These are phyloP conservation scores for Alces alces DNA, from an alignment of 2,113 vertebrate genomes.

Conservation along the genomic window DNA sequence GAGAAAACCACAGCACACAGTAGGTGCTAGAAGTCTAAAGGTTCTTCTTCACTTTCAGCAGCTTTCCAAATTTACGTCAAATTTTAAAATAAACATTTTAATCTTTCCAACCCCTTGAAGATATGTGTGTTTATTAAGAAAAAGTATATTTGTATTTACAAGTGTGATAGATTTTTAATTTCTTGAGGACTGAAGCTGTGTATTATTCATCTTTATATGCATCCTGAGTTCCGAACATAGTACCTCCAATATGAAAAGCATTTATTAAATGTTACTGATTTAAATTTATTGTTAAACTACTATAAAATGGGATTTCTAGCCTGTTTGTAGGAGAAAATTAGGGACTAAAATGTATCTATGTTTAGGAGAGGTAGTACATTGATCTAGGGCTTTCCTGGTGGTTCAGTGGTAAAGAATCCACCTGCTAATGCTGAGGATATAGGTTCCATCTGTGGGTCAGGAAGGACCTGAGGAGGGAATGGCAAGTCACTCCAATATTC, in stretches of 20 bases:
- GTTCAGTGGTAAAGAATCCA: neutral
- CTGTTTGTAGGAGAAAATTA: neutral
- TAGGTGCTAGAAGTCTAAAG: neutral
- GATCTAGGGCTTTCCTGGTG: neutral
- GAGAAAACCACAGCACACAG: neutral
- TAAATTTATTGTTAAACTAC: constrained; percentile 8
- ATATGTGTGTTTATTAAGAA: neutral
- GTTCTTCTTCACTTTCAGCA: neutral
- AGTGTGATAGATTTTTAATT: constrained; percentile 13
- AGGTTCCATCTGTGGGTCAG: neutral
- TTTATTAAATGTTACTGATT: neutral
- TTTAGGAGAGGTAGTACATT: neutral
- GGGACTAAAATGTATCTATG: neutral
- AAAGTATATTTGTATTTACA: neutral
- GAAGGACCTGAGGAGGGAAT: neutral
- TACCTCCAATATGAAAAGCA: neutral
- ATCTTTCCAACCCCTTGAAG: neutral
- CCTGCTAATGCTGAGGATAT: neutral
- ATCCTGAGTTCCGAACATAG: neutral
- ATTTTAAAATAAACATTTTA: constrained; percentile 33
- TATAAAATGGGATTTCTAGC: neutral
- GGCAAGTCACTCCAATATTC: neutral
- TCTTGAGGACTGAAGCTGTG: neutral
- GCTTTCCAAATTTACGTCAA: neutral
- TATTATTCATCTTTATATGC: neutral